Conservation (phyloP, 2,797 vertebrate genomes). For the Tinamus major region DNA sequence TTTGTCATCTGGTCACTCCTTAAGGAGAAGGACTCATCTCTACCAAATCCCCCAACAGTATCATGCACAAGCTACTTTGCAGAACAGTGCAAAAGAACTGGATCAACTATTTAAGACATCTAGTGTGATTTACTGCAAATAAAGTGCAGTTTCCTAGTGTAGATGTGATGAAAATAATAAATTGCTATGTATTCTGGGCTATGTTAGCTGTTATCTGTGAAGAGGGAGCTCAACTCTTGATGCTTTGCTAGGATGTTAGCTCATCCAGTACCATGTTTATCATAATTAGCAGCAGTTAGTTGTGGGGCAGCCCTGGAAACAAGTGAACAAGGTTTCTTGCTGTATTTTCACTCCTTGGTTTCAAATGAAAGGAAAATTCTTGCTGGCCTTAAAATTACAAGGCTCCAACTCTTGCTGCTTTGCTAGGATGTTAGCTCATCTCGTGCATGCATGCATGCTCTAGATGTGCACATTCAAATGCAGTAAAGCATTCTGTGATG, state of each 20-base stretch:
- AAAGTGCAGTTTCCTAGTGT: not conserved
- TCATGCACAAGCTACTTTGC: not conserved
- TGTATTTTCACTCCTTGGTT: not conserved
- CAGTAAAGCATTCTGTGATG: not conserved
- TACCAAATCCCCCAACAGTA: not conserved
- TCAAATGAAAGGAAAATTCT: not conserved
- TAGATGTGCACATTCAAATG: not conserved
- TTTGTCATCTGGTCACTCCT: not conserved
- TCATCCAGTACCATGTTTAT: not conserved
- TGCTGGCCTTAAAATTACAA: not conserved
- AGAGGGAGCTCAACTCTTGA: too few species aligned
- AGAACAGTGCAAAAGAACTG: not conserved
- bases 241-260: too few species aligned
- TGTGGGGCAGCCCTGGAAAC: not conserved
- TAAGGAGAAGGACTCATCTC: not conserved
- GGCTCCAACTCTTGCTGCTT: not conserved
- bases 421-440: not conserved
- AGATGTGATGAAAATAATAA: not conserved
- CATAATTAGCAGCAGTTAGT: not conserved
- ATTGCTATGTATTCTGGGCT: too few species aligned
- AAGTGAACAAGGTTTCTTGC: not conserved
- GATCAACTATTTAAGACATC: not conserved
- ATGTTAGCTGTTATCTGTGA: not conserved
- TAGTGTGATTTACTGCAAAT: not conserved
- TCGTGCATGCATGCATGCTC: rapidly evolving